Base-by-base conservation (phyloP, 2,888 invertebrate species). In the Atethmia centrago region DNA sequence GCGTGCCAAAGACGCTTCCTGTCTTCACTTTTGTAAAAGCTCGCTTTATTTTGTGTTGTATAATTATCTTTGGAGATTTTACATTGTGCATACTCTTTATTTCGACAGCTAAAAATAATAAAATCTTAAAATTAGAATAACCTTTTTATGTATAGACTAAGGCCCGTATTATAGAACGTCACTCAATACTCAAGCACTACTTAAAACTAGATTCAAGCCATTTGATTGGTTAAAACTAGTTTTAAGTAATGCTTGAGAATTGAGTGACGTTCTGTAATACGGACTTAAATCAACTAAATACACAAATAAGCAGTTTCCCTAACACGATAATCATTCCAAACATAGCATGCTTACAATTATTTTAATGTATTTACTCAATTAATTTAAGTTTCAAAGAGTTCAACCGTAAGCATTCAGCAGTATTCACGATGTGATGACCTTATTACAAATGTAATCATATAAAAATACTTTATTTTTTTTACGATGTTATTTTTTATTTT, bases 371-470 rank as follows among this genome's bases (percentile, higher is more conserved):
- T 79, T 73, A 76, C 64, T 70, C 49, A 75, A 47, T 72, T 79
- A 83, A 55, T 82, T 62, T 85, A 80, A 85, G 80, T 77, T 77
- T 51, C 64, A 79, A 71, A 81, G 72, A 84, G 83, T 88, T 86
- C 73, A 88, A 85, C 79, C 66, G 71, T 77, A 80, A 76, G 61
- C 82, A 71, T 75, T 75, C 65, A 81, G 69, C 88, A 90, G 90
- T 89, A 90, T 90, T 89, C 84, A 66, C 79, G 77, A 83, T 86
- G 88, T 89, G 88, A 88, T 88, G 72, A 84, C 70, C 82, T 86
- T 80, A 79, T 79, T 79, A 79, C 80, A 77, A 75, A 72, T 67
- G 61, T 85, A 74, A 78, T 75, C 78, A 82, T 71, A 78, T 49
- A 77, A 74, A 85, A 74, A 85, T 82, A 85, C 85, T 88, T 84